Conservation (phyloP, 2,888 invertebrate genomes). For the Rhagonycha fulva region DNA sequence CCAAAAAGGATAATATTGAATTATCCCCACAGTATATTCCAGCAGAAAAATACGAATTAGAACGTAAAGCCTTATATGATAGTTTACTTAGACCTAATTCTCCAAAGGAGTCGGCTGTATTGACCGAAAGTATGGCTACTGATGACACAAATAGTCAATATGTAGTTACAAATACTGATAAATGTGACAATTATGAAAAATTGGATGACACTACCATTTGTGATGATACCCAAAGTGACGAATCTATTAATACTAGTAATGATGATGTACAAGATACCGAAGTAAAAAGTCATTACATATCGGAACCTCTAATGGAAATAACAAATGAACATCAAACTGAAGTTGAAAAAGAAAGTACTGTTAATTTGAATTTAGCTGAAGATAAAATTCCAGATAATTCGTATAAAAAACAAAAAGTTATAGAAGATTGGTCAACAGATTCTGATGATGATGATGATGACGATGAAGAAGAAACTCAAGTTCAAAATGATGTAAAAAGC, state of each 20-base stretch:
- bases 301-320: conserved; percentile 6
- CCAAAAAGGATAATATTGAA: conserved; percentile 47
- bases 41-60: conserved; percentile 55
- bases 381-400: conserved; percentile 37
- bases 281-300: conserved; percentile 6
- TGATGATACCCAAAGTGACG: neutral
- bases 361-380: conserved; percentile 36
- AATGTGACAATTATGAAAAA: neutral
- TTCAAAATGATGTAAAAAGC: conserved; percentile 30
- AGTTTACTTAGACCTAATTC: conserved; percentile 48
- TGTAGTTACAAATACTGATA: neutral
- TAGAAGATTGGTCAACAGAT: conserved; percentile 46
- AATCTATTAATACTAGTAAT: neutral
- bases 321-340: conserved; percentile 14
- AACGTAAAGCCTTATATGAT: conserved; percentile 54
- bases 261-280: conserved; percentile 1
- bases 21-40: conserved; percentile 55
- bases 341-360: conserved; percentile 34
- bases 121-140: conserved; percentile 21
- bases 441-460: conserved; percentile 45
- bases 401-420: conserved; percentile 35
- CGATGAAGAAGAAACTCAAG: conserved; percentile 34
- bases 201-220: neutral
- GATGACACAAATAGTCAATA: conserved; percentile 9
- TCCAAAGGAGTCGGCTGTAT: conserved; percentile 32